phyloP scores from a whole-genome alignment of 2,797 vertebrate species.

The Darevskia nairensis region DNA sequence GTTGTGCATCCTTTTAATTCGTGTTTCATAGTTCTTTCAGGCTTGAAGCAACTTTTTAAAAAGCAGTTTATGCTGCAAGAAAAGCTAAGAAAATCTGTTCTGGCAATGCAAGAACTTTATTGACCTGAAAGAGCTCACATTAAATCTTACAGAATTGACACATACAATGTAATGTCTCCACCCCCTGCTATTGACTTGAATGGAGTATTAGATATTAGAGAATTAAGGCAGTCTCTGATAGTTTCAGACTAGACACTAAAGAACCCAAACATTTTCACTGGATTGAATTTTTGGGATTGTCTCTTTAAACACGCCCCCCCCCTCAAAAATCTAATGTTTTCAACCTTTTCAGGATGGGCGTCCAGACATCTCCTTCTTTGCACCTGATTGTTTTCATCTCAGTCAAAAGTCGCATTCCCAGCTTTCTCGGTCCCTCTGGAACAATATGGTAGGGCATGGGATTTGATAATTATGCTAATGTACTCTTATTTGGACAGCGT shows the following conservation, averaged over 20 bases:
- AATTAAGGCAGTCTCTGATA: not conserved
- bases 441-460: slow-evolving; percentile 85
- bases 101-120: not conserved
- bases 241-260: not conserved
- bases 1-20: not conserved
- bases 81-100: not conserved
- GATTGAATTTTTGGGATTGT: not conserved
- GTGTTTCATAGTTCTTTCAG: not conserved
- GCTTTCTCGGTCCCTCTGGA: slow-evolving; percentile 91
- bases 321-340: not conserved
- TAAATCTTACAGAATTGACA: not conserved
- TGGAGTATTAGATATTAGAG: not conserved
- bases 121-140: not conserved
- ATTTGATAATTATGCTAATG: not conserved
- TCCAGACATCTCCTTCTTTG: slow-evolving; percentile 87
- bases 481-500: not conserved
- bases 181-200: not conserved
- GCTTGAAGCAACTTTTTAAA: not conserved
- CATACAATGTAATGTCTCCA: too few species aligned
- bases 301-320: not conserved
- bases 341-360: slow-evolving; percentile 80
- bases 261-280: not conserved
- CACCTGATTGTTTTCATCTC: slow-evolving; percentile 91
- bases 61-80: not conserved
- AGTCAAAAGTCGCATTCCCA: slow-evolving; percentile 88